phyloP scores from a whole-genome alignment of 37 sponge, comb jelly and placozoan genomes.

The Cliona cf. orientalis region DNA sequence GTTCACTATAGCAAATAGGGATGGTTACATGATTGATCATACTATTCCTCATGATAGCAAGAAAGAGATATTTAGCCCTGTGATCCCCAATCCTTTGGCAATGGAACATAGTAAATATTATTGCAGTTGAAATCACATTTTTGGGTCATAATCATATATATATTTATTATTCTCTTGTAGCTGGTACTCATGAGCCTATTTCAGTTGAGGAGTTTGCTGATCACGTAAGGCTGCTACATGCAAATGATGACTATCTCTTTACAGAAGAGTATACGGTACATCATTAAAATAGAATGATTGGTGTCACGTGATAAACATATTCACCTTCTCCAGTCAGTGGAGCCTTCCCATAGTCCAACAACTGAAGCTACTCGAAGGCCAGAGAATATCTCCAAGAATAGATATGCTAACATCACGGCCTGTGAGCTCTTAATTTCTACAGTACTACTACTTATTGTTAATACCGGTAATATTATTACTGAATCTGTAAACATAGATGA shows the following conservation, averaged over 20 bases:
- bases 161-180: too few relatives aligned
- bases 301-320: too few relatives aligned
- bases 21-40: background rate
- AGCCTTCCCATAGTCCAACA: conserved; percentile 71
- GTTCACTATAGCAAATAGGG: too few relatives aligned
- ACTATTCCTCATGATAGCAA: too few relatives aligned
- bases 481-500: conserved; percentile 71
- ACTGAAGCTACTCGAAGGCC: conserved; percentile 38
- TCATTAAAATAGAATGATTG: conserved; percentile 33
- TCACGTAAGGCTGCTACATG: conserved; percentile 69
- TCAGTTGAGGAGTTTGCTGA: conserved; percentile 61
- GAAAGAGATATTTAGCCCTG: too few relatives aligned
- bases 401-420: conserved; percentile 82
- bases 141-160: too few relatives aligned
- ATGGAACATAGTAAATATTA: too few relatives aligned
- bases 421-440: too few relatives aligned
- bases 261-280: conserved; percentile 76
- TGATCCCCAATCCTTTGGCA: too few relatives aligned
- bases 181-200: conserved; percentile 58
- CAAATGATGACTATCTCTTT: conserved; percentile 87
- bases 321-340: conserved; percentile 48
- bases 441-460: too few relatives aligned
- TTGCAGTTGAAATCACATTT: too few relatives aligned
- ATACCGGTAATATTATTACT: background rate
- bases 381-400: conserved; percentile 73